These are phyloP conservation scores for Linnaemya tessellans DNA, from an alignment of 2,888 invertebrate species.

Conservation along the genomic window DNA sequence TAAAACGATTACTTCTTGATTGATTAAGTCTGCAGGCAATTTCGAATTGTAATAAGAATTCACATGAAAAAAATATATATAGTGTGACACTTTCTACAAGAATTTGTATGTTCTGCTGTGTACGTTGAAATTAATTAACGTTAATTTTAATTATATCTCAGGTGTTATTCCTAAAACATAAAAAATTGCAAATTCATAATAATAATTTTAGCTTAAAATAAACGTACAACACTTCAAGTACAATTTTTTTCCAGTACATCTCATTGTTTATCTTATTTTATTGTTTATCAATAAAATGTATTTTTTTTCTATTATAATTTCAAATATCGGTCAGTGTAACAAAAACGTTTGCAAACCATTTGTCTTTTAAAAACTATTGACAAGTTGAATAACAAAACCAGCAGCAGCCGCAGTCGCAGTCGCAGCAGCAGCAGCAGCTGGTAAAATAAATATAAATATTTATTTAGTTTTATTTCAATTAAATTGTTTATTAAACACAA, in stretches of 20 bases:
- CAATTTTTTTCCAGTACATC: conserved; percentile 17
- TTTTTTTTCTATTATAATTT: conserved; percentile 28
- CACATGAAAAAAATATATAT: too few species aligned
- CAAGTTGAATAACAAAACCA: conserved; percentile 49
- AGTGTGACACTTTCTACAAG: too few species aligned
- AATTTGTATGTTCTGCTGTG: too few species aligned
- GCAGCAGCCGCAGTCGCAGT: conserved; percentile 1
- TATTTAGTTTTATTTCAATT: conserved; percentile 36
- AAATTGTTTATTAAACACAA: conserved; percentile 43
- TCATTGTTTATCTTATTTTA: not conserved
- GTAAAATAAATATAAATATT: conserved; percentile 51
- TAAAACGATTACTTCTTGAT: too few species aligned
- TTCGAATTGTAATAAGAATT: too few species aligned
- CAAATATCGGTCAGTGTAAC: conserved; percentile 68
- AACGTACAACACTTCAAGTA: too few species aligned
- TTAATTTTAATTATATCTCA: too few species aligned
- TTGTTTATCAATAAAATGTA: conserved; percentile 27
- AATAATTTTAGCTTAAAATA: too few species aligned
- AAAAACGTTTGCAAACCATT: conserved; percentile 54
- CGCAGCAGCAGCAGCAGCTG: conserved; percentile 17
- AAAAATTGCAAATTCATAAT: too few species aligned
- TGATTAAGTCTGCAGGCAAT: too few species aligned
- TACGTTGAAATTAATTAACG: too few species aligned
- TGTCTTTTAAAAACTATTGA: conserved; percentile 60
- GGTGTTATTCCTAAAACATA: too few species aligned